These are phyloP conservation scores for Melanerpes aurifrons DNA, from an alignment of 2,113 vertebrate species.

Conservation along the genomic window DNA sequence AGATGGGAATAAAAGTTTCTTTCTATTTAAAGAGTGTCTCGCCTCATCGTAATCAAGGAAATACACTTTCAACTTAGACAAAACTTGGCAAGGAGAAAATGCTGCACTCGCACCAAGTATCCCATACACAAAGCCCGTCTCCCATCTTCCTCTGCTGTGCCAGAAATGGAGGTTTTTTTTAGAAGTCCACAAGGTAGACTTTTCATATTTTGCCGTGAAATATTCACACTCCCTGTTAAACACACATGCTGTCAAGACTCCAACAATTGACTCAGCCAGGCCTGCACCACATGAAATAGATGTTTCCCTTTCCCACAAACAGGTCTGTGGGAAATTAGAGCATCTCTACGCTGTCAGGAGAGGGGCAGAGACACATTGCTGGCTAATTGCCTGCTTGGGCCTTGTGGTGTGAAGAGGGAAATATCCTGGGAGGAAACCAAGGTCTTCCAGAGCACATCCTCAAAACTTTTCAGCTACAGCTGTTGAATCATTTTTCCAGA, in stretches of 20 bases:
- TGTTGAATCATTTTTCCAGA: background rate
- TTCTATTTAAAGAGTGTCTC: slow-evolving; percentile 55
- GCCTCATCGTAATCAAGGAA: slow-evolving; percentile 50
- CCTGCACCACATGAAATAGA: background rate
- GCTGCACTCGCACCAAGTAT: slow-evolving; percentile 18
- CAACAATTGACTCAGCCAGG: background rate
- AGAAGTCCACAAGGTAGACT: slow-evolving; percentile 51
- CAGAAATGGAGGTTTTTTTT: slow-evolving; percentile 38
- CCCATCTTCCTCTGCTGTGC: slow-evolving; percentile 7
- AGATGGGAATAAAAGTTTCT: slow-evolving; percentile 44
- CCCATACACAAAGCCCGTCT: slow-evolving; percentile 42
- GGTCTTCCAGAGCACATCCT: background rate
- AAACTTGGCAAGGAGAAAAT: slow-evolving; percentile 48
- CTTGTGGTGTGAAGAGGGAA: background rate
- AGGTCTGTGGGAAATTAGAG: background rate
- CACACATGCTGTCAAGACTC: background rate
- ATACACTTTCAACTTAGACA: slow-evolving; percentile 19
- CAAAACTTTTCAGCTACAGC: background rate
- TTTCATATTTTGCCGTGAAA: slow-evolving; percentile 34
- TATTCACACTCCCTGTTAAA: slow-evolving; percentile 11
- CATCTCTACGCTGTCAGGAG: background rate
- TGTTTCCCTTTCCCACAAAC: background rate
- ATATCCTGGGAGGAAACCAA: background rate
- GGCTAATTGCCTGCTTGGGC: background rate
- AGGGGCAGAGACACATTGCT: background rate